phyloP scores from a whole-genome alignment of 1,140 invertebrate genomes.

The Nebria ingens region DNA sequence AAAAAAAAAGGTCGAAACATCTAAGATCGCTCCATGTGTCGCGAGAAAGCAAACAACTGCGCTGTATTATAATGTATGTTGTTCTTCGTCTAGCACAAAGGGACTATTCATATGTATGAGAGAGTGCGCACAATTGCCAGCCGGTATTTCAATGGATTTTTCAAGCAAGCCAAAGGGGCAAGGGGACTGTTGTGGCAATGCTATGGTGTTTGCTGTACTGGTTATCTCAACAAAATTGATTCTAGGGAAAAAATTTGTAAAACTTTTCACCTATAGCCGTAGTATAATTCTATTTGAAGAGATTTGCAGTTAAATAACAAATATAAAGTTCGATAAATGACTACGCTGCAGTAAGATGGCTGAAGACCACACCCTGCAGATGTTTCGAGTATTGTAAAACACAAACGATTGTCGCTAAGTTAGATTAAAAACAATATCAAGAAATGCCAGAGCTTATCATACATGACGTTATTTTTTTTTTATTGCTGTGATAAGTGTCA shows the following conservation, averaged over 20 bases:
- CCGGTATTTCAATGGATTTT: neutral
- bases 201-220: neutral
- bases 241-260: neutral
- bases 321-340: too few relatives aligned
- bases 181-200: neutral
- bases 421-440: too few relatives aligned
- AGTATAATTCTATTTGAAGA: too few relatives aligned
- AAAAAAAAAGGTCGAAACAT: neutral
- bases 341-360: too few relatives aligned
- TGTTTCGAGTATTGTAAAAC: too few relatives aligned
- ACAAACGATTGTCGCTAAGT: too few relatives aligned
- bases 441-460: too few relatives aligned
- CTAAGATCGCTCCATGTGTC: neutral
- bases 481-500: too few relatives aligned
- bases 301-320: too few relatives aligned
- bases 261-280: neutral
- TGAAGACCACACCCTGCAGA: too few relatives aligned
- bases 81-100: neutral
- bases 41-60: neutral
- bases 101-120: neutral
- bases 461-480: too few relatives aligned
- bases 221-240: neutral
- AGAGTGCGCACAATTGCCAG: neutral
- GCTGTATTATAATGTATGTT: neutral
- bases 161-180: too few relatives aligned